These are phyloP conservation scores for Muschampia plurimacula DNA, from an alignment of 2,888 invertebrate species.

Conservation along the genomic window DNA sequence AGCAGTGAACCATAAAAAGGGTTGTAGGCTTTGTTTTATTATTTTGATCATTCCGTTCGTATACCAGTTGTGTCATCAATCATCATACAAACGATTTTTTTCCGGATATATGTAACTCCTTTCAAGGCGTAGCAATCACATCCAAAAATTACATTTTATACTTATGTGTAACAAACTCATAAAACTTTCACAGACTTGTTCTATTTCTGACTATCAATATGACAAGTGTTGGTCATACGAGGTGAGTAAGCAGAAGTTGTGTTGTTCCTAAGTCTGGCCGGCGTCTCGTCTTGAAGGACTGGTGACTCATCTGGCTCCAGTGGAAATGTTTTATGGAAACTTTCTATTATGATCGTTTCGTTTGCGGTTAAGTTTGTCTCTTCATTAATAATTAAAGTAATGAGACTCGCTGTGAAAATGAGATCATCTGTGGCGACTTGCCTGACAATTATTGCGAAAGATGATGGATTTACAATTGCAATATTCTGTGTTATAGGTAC, in stretches of 20 bases:
- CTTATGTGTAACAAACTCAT: conserved; percentile 28
- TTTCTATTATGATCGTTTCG: conserved; percentile 34
- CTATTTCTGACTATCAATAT: conserved; percentile 39
- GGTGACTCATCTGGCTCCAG: conserved; percentile 41
- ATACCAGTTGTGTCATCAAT: no score
- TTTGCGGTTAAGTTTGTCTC: conserved; percentile 28
- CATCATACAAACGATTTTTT: no score
- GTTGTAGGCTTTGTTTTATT: no score
- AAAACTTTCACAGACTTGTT: conserved; percentile 45
- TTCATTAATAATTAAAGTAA: conserved; percentile 36
- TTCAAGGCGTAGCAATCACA: not conserved
- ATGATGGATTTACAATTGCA: not conserved
- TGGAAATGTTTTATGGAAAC: conserved; percentile 35
- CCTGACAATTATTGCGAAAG: not conserved
- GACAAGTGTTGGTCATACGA: conserved; percentile 38
- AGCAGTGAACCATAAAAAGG: no score
- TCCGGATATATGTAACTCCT: no score
- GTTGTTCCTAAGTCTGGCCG: conserved; percentile 50
- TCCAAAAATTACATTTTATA: conserved; percentile 16
- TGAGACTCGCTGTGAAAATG: conserved; percentile 21
- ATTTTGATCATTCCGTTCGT: no score
- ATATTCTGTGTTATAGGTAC: not conserved
- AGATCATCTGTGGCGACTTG: conserved; percentile 14
- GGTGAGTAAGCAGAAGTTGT: conserved; percentile 42
- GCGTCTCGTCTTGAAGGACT: conserved; percentile 53